Evolutionary conservation across 1,140 invertebrate genomes (phyloP).

Genomic region (Drosophila takahashii): DNA sequence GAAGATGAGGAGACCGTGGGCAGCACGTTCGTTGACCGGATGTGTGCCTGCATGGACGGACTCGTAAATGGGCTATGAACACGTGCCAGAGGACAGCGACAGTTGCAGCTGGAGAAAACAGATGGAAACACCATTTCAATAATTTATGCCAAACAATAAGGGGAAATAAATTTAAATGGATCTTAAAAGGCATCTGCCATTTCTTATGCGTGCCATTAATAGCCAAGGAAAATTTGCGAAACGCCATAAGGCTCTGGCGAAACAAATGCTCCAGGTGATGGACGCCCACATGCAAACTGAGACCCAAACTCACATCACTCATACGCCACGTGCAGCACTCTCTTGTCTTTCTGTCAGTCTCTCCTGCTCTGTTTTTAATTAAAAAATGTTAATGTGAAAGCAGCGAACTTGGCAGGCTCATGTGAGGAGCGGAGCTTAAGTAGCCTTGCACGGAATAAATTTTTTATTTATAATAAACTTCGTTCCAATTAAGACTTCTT

Average conservation of each 20-base stretch:
- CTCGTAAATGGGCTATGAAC: slow-evolving; percentile 26
- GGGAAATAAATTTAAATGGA: slow-evolving; percentile 41
- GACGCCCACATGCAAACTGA: slow-evolving; percentile 36
- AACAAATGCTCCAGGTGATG: slow-evolving; percentile 20
- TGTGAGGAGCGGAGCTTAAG: slow-evolving; percentile 34
- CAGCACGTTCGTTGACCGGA: slow-evolving; percentile 66
- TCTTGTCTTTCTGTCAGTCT: slow-evolving; percentile 12
- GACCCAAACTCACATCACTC: slow-evolving; percentile 60
- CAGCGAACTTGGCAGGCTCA: slow-evolving; percentile 21
- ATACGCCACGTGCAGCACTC: slow-evolving; percentile 63
- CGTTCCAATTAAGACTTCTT: neutral
- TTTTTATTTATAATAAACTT: slow-evolving; percentile 10
- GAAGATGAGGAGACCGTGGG: neutral
- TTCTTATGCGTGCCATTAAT: slow-evolving; percentile 49
- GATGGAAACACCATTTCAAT: slow-evolving; percentile 58
- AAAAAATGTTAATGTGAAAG: slow-evolving; percentile 71
- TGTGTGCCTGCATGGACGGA: slow-evolving; percentile 52
- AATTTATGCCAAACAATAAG: slow-evolving; percentile 42
- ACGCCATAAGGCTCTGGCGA: slow-evolving; percentile 10
- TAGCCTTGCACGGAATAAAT: slow-evolving; percentile 18
- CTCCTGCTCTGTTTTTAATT: slow-evolving; percentile 64
- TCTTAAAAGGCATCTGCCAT: slow-evolving; percentile 60
- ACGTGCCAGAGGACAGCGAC: slow-evolving; percentile 20
- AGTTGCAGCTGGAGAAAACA: neutral
- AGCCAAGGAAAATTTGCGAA: slow-evolving; percentile 26